Base-by-base conservation (phyloP, 35 echinoderm and acorn worm genomes). In the Ophioderma brevispina region DNA sequence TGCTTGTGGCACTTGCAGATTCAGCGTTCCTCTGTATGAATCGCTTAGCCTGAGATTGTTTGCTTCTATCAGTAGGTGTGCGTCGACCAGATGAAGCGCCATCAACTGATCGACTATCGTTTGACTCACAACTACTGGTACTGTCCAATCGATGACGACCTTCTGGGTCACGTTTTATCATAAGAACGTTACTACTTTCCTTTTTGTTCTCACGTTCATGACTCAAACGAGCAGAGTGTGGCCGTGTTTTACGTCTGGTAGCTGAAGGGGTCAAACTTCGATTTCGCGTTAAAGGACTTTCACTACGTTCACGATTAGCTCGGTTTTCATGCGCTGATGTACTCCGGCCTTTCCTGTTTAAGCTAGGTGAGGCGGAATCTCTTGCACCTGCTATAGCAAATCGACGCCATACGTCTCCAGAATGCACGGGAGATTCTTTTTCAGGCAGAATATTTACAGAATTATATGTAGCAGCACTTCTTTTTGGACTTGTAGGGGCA, bases 41-140 rank as follows among this genome's bases (percentile, higher is more conserved):
- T 46, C 81, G 52, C 28, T 83, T 46, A 19, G 81, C 33, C n/a
- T n/a, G n/a, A n/a, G 0, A 46, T 42, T 31, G 81, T 64, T 85
- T 70, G 33, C 83, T 85, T 34, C 83, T 85, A 35, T 85, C 83
- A n/a, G n/a, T n/a, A 36, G 83, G 52, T 64, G 83, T 52, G 46
- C 46, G 63, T 70, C 83, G 15, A 28, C 52, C 31, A 36, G 83
- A 85, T 19, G 83, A 85, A 8, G 28, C 28, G 1, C 83, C 55
- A 6, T 85, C 83, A 25, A 25, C 46, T 84, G 81, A 94, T 80
- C 81, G 83, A 80, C 89, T 89, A 17, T 94, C 96, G 28, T 92
- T 90, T 32, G 96, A 98, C 18, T 98, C 96, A 78, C 91, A 93
- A 50, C 96, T 98, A 79, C 96, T 98, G 78, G 56, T 98, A 87